A percentile compares a stretch with the other conserved stretches of the same genome.
Conservation (phyloP, 2,888 invertebrate genomes). For the Thelaira solivaga region DNA sequence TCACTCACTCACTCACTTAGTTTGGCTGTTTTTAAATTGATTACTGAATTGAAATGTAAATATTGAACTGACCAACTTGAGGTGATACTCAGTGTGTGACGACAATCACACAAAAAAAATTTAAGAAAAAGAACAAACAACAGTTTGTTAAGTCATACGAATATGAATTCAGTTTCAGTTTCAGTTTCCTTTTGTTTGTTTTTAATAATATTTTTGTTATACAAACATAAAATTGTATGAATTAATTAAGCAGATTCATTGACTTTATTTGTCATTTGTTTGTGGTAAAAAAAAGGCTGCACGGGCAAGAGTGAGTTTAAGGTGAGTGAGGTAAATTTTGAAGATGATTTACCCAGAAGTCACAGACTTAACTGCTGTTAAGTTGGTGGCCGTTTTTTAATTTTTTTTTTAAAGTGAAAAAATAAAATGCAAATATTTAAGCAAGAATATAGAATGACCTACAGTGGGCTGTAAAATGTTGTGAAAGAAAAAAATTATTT, state of each 20-base stretch:
- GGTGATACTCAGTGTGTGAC: constrained; percentile 16
- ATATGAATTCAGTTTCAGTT: constrained; percentile 11
- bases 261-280: constrained; percentile 3
- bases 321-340: not conserved
- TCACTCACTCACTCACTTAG: not conserved
- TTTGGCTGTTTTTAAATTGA: constrained; percentile 28
- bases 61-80: constrained; percentile 32
- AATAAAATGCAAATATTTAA: not conserved
- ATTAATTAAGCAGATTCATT: constrained; percentile 18
- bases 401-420: constrained; percentile 3
- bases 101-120: constrained; percentile 2
- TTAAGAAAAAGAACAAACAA: not conserved
- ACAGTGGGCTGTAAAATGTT: constrained; percentile 10
- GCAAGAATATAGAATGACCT: not conserved
- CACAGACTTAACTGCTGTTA: constrained; percentile 49
- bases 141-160: constrained; percentile 6
- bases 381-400: constrained; percentile 39
- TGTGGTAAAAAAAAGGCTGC: not conserved
- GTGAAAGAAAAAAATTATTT: too few species aligned
- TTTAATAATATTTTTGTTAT: not conserved
- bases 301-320: too few species aligned
- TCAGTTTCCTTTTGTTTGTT: too few species aligned
- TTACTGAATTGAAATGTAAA: constrained; percentile 54
- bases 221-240: constrained; percentile 1
- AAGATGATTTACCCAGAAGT: constrained; percentile 51